phyloP scores from a whole-genome alignment of 2,888 invertebrate genomes.

The Campoplex capitator region DNA sequence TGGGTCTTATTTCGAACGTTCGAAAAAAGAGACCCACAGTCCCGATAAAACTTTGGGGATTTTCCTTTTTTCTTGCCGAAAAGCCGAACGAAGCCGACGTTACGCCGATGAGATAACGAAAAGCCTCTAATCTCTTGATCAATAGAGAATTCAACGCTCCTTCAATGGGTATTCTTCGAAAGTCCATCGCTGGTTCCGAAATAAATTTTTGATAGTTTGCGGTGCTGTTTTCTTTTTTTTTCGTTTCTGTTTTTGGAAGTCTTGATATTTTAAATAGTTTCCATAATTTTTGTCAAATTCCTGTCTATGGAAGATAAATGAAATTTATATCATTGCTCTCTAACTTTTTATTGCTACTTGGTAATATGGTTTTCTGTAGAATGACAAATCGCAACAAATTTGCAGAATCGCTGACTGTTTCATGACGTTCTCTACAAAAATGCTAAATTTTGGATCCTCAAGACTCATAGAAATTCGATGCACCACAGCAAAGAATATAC shows the following conservation, averaged over 20 bases:
- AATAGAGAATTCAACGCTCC: slow-evolving; percentile 12
- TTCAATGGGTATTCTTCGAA: background rate
- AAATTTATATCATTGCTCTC: background rate
- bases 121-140: slow-evolving; percentile 72
- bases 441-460: too few relatives aligned
- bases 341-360: too few relatives aligned
- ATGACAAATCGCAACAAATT: too few relatives aligned
- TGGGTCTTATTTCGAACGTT: slow-evolving; percentile 29
- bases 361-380: too few relatives aligned
- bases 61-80: slow-evolving; percentile 32
- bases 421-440: too few relatives aligned
- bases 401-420: too few relatives aligned
- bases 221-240: background rate
- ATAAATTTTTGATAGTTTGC: background rate
- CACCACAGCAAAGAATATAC: too few relatives aligned
- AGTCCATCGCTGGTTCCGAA: background rate
- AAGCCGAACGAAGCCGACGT: slow-evolving; percentile 37
- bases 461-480: too few relatives aligned
- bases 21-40: slow-evolving; percentile 36
- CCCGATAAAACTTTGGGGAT: slow-evolving; percentile 27
- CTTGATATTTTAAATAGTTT: background rate
- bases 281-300: background rate
- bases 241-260: background rate
- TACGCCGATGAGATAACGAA: slow-evolving; percentile 64
- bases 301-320: background rate